Conservation (phyloP, 2,113 vertebrate species). For the Sphaerodactylus townsendi region DNA sequence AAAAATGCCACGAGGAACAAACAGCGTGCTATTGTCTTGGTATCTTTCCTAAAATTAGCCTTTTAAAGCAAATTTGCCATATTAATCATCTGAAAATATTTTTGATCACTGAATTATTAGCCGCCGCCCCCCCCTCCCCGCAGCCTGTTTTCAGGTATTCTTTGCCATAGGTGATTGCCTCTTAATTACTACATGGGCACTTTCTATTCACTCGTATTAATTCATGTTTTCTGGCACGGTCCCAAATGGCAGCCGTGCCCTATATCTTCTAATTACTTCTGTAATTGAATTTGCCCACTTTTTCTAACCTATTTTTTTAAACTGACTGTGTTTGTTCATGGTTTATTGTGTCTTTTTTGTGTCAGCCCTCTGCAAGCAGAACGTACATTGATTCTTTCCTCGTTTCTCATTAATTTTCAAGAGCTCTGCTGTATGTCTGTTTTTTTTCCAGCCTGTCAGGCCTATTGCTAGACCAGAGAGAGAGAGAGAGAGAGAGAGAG, state of each 20-base stretch:
- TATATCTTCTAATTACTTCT: constrained; percentile 99
- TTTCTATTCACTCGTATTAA: constrained; percentile 98
- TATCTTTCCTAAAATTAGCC: constrained; percentile 99
- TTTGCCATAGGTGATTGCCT: constrained; percentile 99
- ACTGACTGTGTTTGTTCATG: constrained; percentile 97
- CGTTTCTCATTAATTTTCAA: constrained; percentile 93
- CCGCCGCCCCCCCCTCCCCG: constrained; percentile 77
- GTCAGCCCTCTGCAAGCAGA: constrained; percentile 91
- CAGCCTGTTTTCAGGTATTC: constrained; percentile 91
- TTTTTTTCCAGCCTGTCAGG: constrained; percentile 84
- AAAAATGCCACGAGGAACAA: constrained; percentile 95
- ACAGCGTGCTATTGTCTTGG: constrained; percentile 97
- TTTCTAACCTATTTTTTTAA: constrained; percentile 97
- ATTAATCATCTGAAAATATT: constrained; percentile 99
- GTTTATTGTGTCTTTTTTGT: constrained; percentile 99
- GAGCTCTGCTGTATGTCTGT: constrained; percentile 85
- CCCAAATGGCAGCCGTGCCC: constrained; percentile 96
- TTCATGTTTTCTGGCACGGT: constrained; percentile 97
- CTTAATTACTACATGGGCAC: constrained; percentile 98
- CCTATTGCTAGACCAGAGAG: constrained; percentile 74
- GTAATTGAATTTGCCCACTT: constrained; percentile 99
- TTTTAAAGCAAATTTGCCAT: constrained; percentile 99
- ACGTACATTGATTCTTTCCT: constrained; percentile 90
- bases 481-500: constrained; percentile 34
- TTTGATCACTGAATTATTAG: constrained; percentile 99